Conservation (phyloP, 2,888 invertebrate genomes). For the Diaphora mendica region DNA sequence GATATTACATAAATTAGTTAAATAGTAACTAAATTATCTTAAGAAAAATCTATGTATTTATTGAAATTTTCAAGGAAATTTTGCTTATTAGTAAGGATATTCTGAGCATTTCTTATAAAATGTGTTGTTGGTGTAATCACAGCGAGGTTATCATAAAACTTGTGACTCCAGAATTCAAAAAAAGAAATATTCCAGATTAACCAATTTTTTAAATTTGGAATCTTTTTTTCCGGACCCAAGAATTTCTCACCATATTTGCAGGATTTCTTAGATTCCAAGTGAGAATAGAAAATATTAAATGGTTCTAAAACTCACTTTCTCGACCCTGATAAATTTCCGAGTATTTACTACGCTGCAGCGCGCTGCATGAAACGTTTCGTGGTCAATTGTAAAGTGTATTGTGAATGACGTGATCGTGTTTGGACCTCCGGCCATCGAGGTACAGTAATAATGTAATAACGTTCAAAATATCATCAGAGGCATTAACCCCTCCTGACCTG, state of each 20-base stretch:
- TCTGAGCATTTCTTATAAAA: neutral
- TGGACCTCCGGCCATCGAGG: conserved; percentile 25
- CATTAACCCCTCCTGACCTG: conserved; percentile 29
- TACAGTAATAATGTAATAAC: conserved; percentile 27
- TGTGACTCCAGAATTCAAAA: neutral
- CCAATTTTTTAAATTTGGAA: neutral
- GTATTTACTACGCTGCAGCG: conserved; percentile 11
- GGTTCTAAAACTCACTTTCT: conserved; percentile 10
- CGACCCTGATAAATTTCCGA: neutral
- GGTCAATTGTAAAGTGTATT: conserved; percentile 20
- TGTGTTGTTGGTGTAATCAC: neutral
- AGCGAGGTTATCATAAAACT: neutral
- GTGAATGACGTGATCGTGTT: conserved; percentile 26
- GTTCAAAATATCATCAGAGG: conserved; percentile 27
- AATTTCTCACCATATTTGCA: neutral
- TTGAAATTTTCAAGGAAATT: too few relatives aligned
- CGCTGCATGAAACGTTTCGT: conserved; percentile 7
- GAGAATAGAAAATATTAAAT: neutral
- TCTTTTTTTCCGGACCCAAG: neutral
- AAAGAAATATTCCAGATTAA: neutral
- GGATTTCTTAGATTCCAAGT: neutral
- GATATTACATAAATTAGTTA: neutral
- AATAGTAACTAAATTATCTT: neutral
- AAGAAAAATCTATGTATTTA: too few relatives aligned
- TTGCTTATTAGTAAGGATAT: neutral